phyloP scores from a whole-genome alignment of 2,797 vertebrate genomes.

The Enteromius unitaeniatus region DNA sequence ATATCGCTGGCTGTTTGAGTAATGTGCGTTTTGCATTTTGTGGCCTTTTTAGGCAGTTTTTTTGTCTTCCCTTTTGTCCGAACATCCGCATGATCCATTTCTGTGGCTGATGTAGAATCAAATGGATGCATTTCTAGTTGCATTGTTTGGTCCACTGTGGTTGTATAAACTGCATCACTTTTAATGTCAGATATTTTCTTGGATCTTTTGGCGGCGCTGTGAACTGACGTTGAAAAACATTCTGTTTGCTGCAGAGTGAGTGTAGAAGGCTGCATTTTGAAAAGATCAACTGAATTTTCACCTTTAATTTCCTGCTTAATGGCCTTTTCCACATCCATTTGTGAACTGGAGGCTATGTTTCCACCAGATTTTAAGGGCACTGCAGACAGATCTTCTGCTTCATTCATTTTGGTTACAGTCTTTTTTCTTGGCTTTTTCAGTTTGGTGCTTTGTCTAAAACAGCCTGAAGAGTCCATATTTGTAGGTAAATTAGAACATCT shows the following conservation, averaged over 20 bases:
- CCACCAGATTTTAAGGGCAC: background rate
- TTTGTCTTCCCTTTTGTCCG: background rate
- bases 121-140: background rate
- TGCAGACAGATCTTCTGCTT: background rate
- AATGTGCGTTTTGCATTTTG: conserved; percentile 2
- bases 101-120: background rate
- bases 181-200: conserved; percentile 20
- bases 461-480: background rate
- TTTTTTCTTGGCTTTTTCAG: conserved; percentile 35
- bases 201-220: background rate
- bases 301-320: background rate
- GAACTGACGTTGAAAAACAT: conserved; percentile 1
- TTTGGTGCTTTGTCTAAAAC: background rate
- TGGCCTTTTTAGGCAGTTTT: background rate
- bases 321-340: background rate
- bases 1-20: background rate
- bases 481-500: background rate
- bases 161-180: background rate
- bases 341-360: background rate
- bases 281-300: background rate
- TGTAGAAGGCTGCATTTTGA: conserved; percentile 14
- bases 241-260: background rate
- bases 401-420: background rate
- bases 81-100: background rate
- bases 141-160: conserved; percentile 6